Percentiles rank a stretch among this genome's conserved stretches.
Evolutionary conservation across 2,797 vertebrate species (phyloP).

Genomic region (Clarias platycephalus): DNA sequence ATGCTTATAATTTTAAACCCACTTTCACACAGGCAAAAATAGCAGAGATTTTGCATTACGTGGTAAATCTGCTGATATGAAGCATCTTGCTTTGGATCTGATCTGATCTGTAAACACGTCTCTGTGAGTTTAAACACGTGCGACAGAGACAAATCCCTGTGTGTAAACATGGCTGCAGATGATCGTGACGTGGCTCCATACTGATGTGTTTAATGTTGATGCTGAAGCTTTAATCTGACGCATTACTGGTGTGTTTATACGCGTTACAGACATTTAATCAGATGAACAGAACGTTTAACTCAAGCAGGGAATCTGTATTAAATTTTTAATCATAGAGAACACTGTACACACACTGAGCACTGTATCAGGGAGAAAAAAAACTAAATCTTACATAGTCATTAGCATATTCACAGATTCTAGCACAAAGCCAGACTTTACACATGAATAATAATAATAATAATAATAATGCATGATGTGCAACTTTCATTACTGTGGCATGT

Average conservation of each 20-base stretch:
- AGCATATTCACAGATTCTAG: slow-evolving; percentile 6
- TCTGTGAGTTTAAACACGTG: neutral
- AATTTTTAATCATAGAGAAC: neutral
- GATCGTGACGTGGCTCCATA: neutral
- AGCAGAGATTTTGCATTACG: neutral
- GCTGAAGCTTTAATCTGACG: neutral
- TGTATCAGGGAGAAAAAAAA: neutral
- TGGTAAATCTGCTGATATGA: neutral
- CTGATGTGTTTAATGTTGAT: neutral
- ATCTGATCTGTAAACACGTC: neutral
- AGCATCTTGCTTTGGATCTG: neutral
- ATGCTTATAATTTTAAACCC: neutral
- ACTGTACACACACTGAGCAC: neutral
- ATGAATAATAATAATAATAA: neutral
- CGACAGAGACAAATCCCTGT: neutral
- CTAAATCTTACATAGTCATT: neutral
- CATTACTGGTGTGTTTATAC: neutral
- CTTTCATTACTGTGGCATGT: neutral
- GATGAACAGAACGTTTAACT: neutral
- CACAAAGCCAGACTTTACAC: neutral
- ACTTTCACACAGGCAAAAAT: neutral
- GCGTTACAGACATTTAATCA: neutral
- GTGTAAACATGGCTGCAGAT: neutral
- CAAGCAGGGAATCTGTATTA: neutral
- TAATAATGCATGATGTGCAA: neutral